A percentile compares a stretch with the other conserved stretches of the same genome.
Evolutionary conservation across 1,140 invertebrate species (phyloP).

Genomic region (Theocolax elegans): DNA sequence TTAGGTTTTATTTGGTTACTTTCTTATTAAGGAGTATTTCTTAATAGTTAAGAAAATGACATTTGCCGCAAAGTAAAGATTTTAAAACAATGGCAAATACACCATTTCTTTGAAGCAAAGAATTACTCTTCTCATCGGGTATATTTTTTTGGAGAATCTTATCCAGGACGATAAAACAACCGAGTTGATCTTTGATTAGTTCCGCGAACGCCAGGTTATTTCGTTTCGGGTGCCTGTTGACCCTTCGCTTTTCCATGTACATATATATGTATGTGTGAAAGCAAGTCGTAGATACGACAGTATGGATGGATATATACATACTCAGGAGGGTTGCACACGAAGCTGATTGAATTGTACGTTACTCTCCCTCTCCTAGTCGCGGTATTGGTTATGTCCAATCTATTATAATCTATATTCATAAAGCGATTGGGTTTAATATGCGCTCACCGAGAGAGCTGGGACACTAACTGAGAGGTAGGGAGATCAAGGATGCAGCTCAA

Average conservation of each 20-base stretch:
- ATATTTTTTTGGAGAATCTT: too few relatives aligned
- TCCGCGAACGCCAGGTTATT: background rate
- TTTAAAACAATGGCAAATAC: too few relatives aligned
- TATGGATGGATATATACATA: too few relatives aligned
- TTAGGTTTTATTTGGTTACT: too few relatives aligned
- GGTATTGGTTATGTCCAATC: background rate
- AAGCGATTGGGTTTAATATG: conserved; percentile 14
- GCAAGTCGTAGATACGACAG: background rate
- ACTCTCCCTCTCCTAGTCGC: too few relatives aligned
- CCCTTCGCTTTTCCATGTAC: background rate
- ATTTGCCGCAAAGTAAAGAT: too few relatives aligned
- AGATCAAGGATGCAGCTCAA: background rate
- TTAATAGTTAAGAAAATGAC: too few relatives aligned
- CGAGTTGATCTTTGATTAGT: conserved; percentile 21
- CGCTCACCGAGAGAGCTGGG: background rate
- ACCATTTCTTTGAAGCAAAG: too few relatives aligned
- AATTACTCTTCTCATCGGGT: too few relatives aligned
- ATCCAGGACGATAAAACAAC: conserved; percentile 17
- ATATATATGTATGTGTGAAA: background rate
- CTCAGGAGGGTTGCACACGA: too few relatives aligned
- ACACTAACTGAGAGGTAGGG: background rate
- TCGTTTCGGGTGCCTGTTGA: conserved; percentile 9
- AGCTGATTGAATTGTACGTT: conserved; percentile 25
- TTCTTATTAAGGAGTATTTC: too few relatives aligned
- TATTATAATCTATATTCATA: conserved; percentile 24